Evolutionary conservation across 2,888 invertebrate genomes (phyloP), one percentile per base, ranked within the genome.

Genomic region (Andrena chrysosceles): DNA sequence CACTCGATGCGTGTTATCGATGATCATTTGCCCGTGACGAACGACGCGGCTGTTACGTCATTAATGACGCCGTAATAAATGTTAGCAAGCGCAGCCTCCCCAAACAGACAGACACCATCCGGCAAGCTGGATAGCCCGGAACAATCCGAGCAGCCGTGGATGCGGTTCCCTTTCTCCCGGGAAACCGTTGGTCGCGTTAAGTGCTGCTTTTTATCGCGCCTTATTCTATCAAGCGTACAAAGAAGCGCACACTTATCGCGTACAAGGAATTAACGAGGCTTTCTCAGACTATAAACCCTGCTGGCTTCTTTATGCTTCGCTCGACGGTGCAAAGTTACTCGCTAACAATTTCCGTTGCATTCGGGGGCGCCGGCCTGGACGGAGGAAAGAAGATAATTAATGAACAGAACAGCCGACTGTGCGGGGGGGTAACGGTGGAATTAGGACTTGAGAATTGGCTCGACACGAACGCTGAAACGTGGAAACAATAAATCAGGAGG

Each of bases 1-100:
- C 63, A 20, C 64, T 72, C 78, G 84, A 86, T 87, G 71, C 73
- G 79, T 56, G 66, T 73, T 74, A 83, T 88, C 86, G 86, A 78
- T 81, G 85, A 80, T 84, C 81, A 79, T 79, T 88, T 82, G 87
- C 85, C 79, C 77, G 70, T 66, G 73, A 84, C 86, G 71, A 74
- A 64, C 56, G 23, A 56, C 23, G 56, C 56, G 26, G 10, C 72
- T 78, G 62, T 69, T 73, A 42, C 73, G 68, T 83, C 77, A 83
- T 85, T 83, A 85, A 42, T 23, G 35, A 59, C 29, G 29, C 52
- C 81, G 59, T 84, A 86, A 88, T 84, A 81, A 85, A 83, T 75
- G 77, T 29, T 62, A 48, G n/a, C 31, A 10, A 16, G 60, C 59
- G 16, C 1, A 6, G 42, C 20, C 31, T 70, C 73, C 48, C 26